Base-by-base conservation (phyloP, 2,888 invertebrate species). In the Meiosimyza decipiens region DNA sequence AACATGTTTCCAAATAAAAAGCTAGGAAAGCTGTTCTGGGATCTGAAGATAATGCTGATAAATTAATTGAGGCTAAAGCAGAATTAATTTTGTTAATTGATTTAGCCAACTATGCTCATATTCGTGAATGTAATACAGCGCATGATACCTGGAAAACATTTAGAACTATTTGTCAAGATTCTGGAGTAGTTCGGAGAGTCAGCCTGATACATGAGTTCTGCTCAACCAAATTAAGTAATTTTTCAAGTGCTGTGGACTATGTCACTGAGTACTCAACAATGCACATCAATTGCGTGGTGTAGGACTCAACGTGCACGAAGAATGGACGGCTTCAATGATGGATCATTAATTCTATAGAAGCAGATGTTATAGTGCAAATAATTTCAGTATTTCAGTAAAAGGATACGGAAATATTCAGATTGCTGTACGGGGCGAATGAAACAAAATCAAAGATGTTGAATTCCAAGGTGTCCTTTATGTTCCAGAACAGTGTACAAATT, bases 311-410 rank as follows among this genome's bases (percentile, higher is more conserved):
- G 55, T 67, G 4, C 57, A 67, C 18, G 67, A 67, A 55, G 67
- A 67, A 47, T 67, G 67, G 66, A 65, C 54, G 11, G 73, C 63
- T 6, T 73, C 71, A 4, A 73, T 74, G 73, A 9, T 74, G 52
- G n/a, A 22, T 22, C 22, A 22, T 22, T 2, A 22, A 22, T 22
- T 22, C 22, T 22, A 2, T 2, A 22, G 22, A 22, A 22, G 22
- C 22, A 22, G 22, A 22, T 22, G 22, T 22, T 1, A 22, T 22
- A 22, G 22, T 22, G 22, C 22, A 22, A 22, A 22, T 22, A 22
- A 22, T 22, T 22, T 2, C 2, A 22, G 22, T 22, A 22, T 22
- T 22, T 2, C 22, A 2, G 22, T 22, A 22, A 22, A 22, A 22
- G 22, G 22, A 22, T 22, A 22, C 22, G 22, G 22, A 22, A 22